These are phyloP conservation scores for Ciconia stormi DNA, from an alignment of 2,113 vertebrate genomes.

Conservation along the genomic window DNA sequence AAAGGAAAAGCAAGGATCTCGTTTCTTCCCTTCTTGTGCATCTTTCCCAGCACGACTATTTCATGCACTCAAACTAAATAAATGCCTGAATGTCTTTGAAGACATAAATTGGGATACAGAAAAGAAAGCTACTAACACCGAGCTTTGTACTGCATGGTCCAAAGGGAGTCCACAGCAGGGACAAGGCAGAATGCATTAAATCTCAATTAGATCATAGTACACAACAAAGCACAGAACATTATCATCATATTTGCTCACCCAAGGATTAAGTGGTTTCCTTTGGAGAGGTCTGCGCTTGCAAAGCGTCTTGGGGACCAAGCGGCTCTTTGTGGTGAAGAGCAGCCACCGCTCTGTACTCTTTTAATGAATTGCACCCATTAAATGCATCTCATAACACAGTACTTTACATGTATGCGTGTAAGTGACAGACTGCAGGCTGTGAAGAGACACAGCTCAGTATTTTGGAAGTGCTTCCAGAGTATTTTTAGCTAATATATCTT, in stretches of 20 bases:
- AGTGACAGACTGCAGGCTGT: background rate
- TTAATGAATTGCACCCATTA: background rate
- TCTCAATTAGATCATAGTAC: constrained; percentile 80
- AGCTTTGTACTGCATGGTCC: constrained; percentile 15
- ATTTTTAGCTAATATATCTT: background rate
- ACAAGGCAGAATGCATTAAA: constrained; percentile 76
- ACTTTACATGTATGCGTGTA: background rate
- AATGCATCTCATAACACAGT: background rate
- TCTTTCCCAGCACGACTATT: background rate
- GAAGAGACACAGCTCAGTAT: background rate
- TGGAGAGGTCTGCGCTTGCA: background rate
- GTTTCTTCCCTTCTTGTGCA: background rate
- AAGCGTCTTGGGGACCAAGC: background rate
- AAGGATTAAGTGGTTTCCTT: constrained; percentile 61
- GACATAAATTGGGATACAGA: background rate
- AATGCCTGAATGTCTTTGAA: background rate
- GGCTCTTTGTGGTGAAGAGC: background rate
- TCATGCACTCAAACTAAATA: background rate
- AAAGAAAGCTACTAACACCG: background rate
- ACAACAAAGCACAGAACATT: background rate
- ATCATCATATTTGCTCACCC: constrained; percentile 58
- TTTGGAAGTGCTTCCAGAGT: background rate
- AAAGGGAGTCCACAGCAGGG: constrained; percentile 59
- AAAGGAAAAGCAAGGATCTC: background rate
- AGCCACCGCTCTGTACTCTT: background rate